phyloP scores from a whole-genome alignment of 2,888 invertebrate species.

The Stegophylla sp. region DNA sequence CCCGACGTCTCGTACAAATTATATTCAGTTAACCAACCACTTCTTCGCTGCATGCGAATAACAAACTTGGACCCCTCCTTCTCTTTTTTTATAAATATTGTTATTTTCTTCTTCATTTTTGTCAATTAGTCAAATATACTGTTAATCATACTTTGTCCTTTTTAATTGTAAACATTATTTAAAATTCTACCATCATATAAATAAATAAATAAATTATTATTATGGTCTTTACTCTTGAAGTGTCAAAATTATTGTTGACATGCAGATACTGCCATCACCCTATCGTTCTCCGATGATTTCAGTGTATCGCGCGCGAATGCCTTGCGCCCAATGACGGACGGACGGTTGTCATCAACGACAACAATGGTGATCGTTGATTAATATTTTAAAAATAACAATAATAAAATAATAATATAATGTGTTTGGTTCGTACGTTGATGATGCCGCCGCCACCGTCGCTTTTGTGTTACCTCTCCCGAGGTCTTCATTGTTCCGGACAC shows the following conservation, averaged over 20 bases:
- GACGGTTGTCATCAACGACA: conserved; percentile 3
- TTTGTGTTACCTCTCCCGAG: conserved; percentile 53
- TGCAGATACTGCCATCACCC: not conserved
- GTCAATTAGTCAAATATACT: no score
- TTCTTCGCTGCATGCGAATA: no score
- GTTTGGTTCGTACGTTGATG: conserved; percentile 14
- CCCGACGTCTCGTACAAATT: no score
- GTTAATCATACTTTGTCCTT: no score
- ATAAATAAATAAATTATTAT: no score
- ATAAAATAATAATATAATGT: conserved; percentile 39
- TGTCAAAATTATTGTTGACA: not conserved
- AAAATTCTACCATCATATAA: no score
- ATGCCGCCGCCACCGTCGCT: conserved; percentile 38
- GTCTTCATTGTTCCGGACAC: conserved; percentile 36
- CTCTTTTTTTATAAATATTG: no score
- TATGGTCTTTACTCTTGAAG: not conserved
- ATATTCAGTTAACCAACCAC: no score
- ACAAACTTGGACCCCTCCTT: no score
- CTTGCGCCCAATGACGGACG: not conserved
- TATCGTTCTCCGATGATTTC: not conserved
- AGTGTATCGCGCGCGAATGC: not conserved
- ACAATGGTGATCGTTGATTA: conserved; percentile 54
- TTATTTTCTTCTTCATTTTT: no score
- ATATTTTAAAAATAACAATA: conserved; percentile 17
- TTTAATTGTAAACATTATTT: no score